phyloP scores from a whole-genome alignment of 2,113 vertebrate genomes.

The Saccopteryx bilineata region DNA sequence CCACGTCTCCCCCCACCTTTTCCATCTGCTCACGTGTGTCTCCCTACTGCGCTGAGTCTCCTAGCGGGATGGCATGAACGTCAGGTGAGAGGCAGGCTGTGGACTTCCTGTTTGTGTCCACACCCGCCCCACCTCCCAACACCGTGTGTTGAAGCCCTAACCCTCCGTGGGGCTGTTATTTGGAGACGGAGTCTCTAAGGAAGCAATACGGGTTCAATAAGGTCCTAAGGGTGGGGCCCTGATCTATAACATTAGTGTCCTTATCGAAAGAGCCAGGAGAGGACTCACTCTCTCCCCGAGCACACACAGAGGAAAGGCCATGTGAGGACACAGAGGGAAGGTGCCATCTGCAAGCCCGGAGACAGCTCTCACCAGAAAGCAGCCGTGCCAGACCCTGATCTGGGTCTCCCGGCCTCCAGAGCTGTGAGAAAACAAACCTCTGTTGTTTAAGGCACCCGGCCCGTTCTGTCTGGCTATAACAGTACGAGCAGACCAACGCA shows the following conservation, averaged over 20 bases:
- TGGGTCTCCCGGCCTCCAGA: not conserved
- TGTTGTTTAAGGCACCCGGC: fast-evolving
- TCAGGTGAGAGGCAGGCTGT: fast-evolving
- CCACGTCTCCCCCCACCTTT: fast-evolving
- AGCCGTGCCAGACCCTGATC: fast-evolving
- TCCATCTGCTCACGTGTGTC: fast-evolving
- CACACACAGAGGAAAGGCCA: not conserved
- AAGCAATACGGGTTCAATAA: not conserved
- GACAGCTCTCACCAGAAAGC: not conserved
- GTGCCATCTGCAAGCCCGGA: not conserved
- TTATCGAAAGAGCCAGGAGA: not conserved
- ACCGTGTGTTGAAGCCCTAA: fast-evolving
- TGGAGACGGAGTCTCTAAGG: not conserved
- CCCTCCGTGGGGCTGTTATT: not conserved
- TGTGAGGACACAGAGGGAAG: not conserved
- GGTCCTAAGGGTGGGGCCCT: not conserved
- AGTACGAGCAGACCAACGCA: not conserved
- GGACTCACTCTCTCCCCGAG: not conserved
- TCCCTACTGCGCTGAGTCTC: not conserved
- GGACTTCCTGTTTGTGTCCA: not conserved
- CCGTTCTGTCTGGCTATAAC: not conserved
- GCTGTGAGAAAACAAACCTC: fast-evolving
- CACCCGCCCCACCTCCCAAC: fast-evolving
- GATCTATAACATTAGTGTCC: not conserved
- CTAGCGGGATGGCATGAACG: not conserved